Evolutionary conservation across 1,140 invertebrate genomes (phyloP), one percentile per base, ranked within the genome.

Genomic region (Archegozetes longisetosus): DNA sequence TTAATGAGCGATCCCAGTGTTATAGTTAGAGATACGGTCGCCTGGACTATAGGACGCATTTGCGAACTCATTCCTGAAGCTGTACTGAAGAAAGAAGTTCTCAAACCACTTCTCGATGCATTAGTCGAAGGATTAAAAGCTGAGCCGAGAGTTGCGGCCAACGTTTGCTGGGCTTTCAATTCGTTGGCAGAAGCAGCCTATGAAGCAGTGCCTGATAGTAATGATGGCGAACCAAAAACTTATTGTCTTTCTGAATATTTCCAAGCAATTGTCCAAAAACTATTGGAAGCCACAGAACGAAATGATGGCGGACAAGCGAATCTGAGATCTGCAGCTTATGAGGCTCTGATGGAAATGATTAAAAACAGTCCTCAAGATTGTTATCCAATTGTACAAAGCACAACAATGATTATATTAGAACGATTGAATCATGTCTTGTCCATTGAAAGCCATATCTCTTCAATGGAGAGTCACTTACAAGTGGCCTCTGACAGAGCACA

Each of bases 161-260:
- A 98, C 76, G 90, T 97, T n/a, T 98, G 95, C 69, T 99, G 95
- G 95, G 94, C 95, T 0, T 91, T 99, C 66, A 93, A 88, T 49
- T 91, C 90, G 56, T 75, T 99, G n/a, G 91, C 93, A 0, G 91
- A 98, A 74, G 93, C 94, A 6, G 89, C 92, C 23, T 98, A 92
- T 70, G 64, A 69, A 25, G 64, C 66, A 12, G 55, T 84, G 65
- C 82, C 84, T 50, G 80, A 84, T n/a, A 68, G 70, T 24, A 80
- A 84, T n/a, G 68, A 69, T 24, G 77, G 78, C 6, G 84, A 90
- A 62, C 94, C 93, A 0, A 81, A 87, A 61, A 98, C 94, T 0
- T 98, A 95, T 68, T 86, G 86, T 61, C 80, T 99, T 67, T 95
- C 91, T 0, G 79, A 81, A 49, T 97, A 84, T 71, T 98, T 97